These are phyloP conservation scores for Phalacrocorax pelagicus DNA, from an alignment of 2,113 vertebrate species.

Conservation along the genomic window DNA sequence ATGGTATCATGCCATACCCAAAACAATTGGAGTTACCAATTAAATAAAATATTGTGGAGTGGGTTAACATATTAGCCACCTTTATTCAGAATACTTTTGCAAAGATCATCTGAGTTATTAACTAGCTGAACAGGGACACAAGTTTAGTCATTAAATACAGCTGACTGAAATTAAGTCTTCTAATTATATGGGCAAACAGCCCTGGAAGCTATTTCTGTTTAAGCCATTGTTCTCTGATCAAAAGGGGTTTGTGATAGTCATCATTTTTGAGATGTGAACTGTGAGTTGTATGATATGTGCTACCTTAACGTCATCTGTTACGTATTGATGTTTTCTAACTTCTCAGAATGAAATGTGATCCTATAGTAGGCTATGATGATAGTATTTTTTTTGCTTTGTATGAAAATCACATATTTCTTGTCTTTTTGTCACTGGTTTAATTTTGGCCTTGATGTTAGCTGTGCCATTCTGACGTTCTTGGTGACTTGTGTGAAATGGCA, in stretches of 20 bases:
- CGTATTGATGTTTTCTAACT: background rate
- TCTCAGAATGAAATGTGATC: background rate
- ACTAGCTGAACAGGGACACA: background rate
- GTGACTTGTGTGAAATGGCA: background rate
- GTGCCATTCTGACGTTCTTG: background rate
- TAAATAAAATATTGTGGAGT: conserved; percentile 3
- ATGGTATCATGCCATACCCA: background rate
- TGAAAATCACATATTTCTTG: background rate
- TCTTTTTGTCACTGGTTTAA: background rate
- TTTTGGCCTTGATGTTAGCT: background rate
- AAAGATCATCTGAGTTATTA: conserved; percentile 5
- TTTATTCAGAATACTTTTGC: conserved; percentile 30
- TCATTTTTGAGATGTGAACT: background rate
- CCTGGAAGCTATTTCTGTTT: conserved; percentile 14
- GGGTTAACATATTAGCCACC: conserved; percentile 1
- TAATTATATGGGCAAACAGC: conserved; percentile 21
- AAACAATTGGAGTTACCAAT: conserved; percentile 10
- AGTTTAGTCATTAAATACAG: conserved; percentile 4
- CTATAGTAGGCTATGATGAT: background rate
- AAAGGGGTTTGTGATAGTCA: background rate
- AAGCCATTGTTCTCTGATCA: conserved; percentile 24
- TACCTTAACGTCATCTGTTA: background rate
- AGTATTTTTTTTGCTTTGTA: background rate
- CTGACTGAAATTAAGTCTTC: conserved; percentile 31
- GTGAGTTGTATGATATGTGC: background rate